Conservation (phyloP, 2,888 invertebrate species). For the Rapana venosa region DNA sequence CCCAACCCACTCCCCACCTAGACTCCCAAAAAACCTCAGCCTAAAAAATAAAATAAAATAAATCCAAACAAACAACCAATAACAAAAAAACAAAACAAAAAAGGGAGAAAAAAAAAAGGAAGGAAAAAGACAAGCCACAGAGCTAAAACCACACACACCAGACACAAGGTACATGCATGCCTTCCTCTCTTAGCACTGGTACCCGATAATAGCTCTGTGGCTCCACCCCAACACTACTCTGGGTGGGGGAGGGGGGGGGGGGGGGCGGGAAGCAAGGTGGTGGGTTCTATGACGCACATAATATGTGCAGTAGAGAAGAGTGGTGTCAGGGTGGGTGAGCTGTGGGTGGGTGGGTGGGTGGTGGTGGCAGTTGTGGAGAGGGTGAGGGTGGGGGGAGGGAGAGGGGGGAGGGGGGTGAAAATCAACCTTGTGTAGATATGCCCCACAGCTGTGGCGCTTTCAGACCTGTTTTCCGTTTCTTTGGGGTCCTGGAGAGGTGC, state of each 20-base stretch:
- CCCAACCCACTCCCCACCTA: neutral
- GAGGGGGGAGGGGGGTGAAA: neutral
- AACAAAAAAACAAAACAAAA: too few relatives aligned
- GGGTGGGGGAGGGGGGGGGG: neutral
- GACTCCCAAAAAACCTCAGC: too few relatives aligned
- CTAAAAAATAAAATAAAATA: too few relatives aligned
- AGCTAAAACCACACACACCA: neutral
- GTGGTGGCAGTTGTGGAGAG: too few relatives aligned
- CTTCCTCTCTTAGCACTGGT: too few relatives aligned
- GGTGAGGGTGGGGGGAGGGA: neutral
- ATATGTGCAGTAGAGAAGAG: conserved; percentile 17
- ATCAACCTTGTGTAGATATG: neutral
- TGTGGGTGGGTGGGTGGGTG: too few relatives aligned
- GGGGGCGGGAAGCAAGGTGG: too few relatives aligned
- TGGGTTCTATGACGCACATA: conserved; percentile 25
- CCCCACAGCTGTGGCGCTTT: neutral
- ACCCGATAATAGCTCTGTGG: neutral
- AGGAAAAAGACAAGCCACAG: neutral
- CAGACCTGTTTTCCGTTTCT: conserved; percentile 22
- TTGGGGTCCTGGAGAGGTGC: neutral
- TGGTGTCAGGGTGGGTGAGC: too few relatives aligned
- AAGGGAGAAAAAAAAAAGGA: neutral
- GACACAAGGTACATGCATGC: neutral
- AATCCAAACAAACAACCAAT: too few relatives aligned
- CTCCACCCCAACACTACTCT: neutral